These are phyloP conservation scores for Teinopalpus imperialis DNA, from an alignment of 2,888 invertebrate genomes.

Conservation along the genomic window DNA sequence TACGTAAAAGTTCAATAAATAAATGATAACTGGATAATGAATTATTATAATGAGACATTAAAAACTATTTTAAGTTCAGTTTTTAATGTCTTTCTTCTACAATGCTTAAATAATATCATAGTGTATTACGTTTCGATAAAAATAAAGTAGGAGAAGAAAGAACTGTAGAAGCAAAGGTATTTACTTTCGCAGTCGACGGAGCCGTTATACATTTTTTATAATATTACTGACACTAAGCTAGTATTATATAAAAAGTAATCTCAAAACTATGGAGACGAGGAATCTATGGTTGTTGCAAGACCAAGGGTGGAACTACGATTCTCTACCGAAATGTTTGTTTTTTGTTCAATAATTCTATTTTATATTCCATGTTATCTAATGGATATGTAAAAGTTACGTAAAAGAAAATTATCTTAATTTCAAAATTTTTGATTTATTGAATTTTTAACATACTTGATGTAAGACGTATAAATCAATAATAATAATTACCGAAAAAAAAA, in stretches of 20 bases:
- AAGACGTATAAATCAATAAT: too few relatives aligned
- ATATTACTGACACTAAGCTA: slow-evolving; percentile 50
- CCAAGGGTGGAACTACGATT: slow-evolving; percentile 33
- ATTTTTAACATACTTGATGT: too few relatives aligned
- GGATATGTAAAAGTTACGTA: too few relatives aligned
- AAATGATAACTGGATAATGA: too few relatives aligned
- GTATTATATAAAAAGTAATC: slow-evolving; percentile 61
- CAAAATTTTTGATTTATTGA: too few relatives aligned
- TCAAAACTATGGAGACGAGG: slow-evolving; percentile 39
- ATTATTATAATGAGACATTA: too few relatives aligned
- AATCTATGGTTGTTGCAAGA: slow-evolving; percentile 2
- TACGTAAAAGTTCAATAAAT: too few relatives aligned
- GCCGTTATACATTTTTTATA: slow-evolving; percentile 41
- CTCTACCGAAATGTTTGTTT: slow-evolving; percentile 59
- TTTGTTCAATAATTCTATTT: slow-evolving; percentile 49
- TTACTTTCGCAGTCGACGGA: slow-evolving; percentile 23
- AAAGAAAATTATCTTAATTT: too few relatives aligned
- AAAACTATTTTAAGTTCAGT: too few relatives aligned
- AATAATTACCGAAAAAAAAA: too few relatives aligned
- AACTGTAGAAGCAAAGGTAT: slow-evolving; percentile 9
- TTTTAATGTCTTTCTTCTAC: too few relatives aligned
- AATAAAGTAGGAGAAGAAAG: slow-evolving; percentile 1
- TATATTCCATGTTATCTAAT: slow-evolving; percentile 27
- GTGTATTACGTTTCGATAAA: background rate
- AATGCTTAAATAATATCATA: too few relatives aligned